Conservation (phyloP, 1,140 invertebrate species). For the Globodera ellingtonae region DNA sequence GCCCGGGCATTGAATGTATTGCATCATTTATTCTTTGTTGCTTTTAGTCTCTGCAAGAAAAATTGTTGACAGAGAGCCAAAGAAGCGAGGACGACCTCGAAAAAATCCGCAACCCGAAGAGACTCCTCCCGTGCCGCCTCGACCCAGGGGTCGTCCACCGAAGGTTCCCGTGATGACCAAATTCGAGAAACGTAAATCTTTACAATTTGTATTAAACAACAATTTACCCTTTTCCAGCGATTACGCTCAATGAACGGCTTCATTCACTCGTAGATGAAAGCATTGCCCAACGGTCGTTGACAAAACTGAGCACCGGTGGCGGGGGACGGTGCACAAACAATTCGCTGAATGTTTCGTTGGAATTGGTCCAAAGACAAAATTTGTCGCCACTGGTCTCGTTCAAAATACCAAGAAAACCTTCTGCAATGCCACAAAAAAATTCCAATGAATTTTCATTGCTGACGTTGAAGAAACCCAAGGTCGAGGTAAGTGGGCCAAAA, state of each 20-base stretch:
- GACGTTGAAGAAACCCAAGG: neutral
- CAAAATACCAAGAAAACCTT: neutral
- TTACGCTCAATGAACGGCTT: neutral
- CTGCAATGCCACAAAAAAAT: neutral
- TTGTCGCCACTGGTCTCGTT: neutral
- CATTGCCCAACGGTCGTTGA: neutral
- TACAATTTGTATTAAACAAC: neutral
- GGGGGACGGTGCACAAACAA: neutral
- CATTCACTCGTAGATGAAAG: neutral
- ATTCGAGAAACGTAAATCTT: neutral
- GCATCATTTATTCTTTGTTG: neutral
- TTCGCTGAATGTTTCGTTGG: neutral
- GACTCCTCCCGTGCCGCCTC: neutral
- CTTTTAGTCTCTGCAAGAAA: neutral
- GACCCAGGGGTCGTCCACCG: neutral
- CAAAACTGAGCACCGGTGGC: neutral
- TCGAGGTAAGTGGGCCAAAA: neutral
- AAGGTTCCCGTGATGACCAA: neutral
- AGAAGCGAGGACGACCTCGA: neutral
- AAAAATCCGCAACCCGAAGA: neutral
- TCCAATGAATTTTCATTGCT: neutral
- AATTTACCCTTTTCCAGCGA: neutral
- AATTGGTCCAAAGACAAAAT: neutral
- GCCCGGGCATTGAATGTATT: neutral
- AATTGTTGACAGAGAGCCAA: neutral